Evolutionary conservation across 2,888 invertebrate species (phyloP).

Genomic region (Athripsodes cinereus): DNA sequence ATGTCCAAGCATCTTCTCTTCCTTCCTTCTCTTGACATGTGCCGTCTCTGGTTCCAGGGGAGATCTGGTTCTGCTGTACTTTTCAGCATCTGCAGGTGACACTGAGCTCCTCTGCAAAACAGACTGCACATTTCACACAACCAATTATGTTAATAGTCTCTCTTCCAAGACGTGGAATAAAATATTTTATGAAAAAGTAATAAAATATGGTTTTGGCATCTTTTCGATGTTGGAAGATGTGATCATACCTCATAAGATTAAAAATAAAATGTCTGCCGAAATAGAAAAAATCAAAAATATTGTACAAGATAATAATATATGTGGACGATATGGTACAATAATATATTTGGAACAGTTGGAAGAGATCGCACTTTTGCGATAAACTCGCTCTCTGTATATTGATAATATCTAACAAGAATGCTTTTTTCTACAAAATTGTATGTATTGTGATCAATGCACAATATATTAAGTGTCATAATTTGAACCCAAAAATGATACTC

Average conservation of each 20-base stretch:
- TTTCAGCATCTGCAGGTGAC: conserved; percentile 75
- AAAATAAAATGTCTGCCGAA: not conserved
- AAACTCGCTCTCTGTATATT: no score
- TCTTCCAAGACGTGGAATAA: not conserved
- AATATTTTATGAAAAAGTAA: not conserved
- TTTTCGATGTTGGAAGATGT: not conserved
- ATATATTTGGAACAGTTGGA: no score
- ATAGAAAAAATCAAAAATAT: no score
- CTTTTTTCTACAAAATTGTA: no score
- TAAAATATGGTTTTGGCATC: no score
- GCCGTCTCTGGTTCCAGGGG: conserved; percentile 67
- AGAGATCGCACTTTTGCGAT: no score
- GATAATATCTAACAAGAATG: no score
- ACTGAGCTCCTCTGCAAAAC: conserved; percentile 65
- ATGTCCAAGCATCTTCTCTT: conserved; percentile 80
- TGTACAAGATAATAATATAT: no score
- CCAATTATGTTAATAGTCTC: not conserved
- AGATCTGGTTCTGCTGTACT: conserved; percentile 75
- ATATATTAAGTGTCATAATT: no score
- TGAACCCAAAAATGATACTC: no score
- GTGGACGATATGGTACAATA: no score
- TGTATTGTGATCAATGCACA: no score
- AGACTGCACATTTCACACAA: conserved; percentile 4
- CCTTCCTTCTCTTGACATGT: conserved; percentile 71
- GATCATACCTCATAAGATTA: not conserved